Evolutionary conservation across 2,113 vertebrate species (phyloP), one percentile per base, ranked within the genome.

Genomic region (Tachysurus vachellii): DNA sequence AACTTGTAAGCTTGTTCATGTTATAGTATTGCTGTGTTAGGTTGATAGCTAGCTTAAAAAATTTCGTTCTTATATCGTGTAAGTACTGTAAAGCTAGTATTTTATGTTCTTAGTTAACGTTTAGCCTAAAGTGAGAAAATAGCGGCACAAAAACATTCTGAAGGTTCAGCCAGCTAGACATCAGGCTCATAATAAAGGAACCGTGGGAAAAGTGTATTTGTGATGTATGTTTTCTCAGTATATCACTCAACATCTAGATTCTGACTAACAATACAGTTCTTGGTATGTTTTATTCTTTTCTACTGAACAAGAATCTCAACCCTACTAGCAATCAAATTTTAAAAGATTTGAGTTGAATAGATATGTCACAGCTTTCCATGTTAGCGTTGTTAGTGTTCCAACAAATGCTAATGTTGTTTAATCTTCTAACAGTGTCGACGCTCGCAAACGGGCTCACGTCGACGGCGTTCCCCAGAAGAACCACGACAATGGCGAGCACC

Each of bases 391-490:
- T 36, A 36, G 36, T 2, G 36, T 36, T 36, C 36, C 36, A 36
- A 12, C 19, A 75, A 17, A 4, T 21, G 36, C 26, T 76, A 83
- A 87, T 21, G 17, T n/a, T 36, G 1, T 14, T 59, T 81, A 54
- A 14, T 80, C 92, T 80, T 85, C 88, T 90, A 91, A 59, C 92
- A 99, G 98, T 96, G 93, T 96, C 97, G 91, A 97, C 97, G 79
- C 96, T 94, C 84, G 95, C 96, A 90, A 96, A 97, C 91, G 95
- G 95, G 89, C 94, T 97, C 87, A 93, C 95, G 85, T 96, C 96
- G 12, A 94, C 96, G 71, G 93, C 96, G 70, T 88, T 94, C 2
- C 94, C 95, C 85, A 96, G 94, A 95, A 96, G 94, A 95, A 97
- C 97, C 91, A 97, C 96, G 64, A 89, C 94, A 0, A 17, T 82